Evolutionary conservation across 92 coral and sea anemone species (phyloP), one percentile per base, ranked within the genome.

Genomic region (Hydrozoanthus gracilis): DNA sequence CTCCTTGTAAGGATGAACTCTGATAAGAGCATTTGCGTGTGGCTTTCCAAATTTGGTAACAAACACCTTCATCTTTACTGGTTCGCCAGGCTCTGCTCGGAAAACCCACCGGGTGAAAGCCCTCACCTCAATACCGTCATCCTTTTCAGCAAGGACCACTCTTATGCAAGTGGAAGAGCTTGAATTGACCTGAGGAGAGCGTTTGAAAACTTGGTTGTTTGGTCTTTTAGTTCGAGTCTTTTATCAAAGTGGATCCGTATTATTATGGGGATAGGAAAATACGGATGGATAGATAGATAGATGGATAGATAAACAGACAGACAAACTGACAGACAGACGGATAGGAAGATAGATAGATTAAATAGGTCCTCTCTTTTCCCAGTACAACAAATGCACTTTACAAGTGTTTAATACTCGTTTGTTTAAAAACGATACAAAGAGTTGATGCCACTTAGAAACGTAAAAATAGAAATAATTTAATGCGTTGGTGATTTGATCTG

Each of bases 21-120:
- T 83, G 13, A 94, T 15, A 3, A 60, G 52, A 10, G 84, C 88
- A n/a, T 82, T 39, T 9, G 85, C 84, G 18, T 87, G 76, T 44
- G 90, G 90, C 27, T 80, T 82, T 7, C 98, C 98, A 85, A 94
- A 94, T 11, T 48, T 71, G 12, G 95, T 94, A 16, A 89, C 95
- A 76, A 94, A 77, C 54, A 92, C 79, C 18, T 79, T 64, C 62
- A 91, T 86, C 5, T 71, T 13, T 8, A 83, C 90, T 6, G 8
- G 20, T 10, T 94, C 94, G 47, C 70, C 86, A 3, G 95, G 89
- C 65, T 92, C 88, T 66, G 76, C 86, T 44, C 94, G 91, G 82
- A 73, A 80, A 5, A 89, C 91, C 92, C 95, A 94, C 4, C 76
- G 54, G 54, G 51, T 71, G 77, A 71, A 87, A 27, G 98, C 92